A percentile compares a stretch with the other conserved stretches of the same genome.
Conservation (phyloP, 2,888 invertebrate genomes). For the Carabus problematicus region DNA sequence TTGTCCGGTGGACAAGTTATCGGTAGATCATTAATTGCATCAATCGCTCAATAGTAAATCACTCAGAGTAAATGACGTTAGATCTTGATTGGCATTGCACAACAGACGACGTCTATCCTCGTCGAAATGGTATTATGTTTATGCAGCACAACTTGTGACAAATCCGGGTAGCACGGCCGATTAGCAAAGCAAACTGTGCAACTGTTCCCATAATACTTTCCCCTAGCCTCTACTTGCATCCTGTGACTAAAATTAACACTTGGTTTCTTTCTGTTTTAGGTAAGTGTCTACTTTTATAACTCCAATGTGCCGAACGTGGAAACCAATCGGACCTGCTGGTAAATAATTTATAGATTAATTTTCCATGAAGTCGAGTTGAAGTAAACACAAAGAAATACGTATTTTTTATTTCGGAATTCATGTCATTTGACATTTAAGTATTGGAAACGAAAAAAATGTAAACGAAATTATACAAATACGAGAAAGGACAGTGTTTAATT, state of each 20-base stretch:
- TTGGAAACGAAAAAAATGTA: too few species aligned
- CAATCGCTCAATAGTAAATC: too few species aligned
- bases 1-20: too few species aligned
- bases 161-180: constrained; percentile 29
- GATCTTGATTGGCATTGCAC: constrained; percentile 6
- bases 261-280: constrained; percentile 28
- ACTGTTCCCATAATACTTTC: constrained; percentile 14
- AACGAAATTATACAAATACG: too few species aligned
- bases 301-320: not conserved
- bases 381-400: constrained; percentile 1
- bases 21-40: too few species aligned
- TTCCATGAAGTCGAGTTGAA: not conserved
- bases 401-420: constrained; percentile 7
- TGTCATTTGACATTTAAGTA: too few species aligned
- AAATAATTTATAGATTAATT: not conserved
- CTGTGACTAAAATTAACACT: constrained; percentile 23
- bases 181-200: constrained; percentile 17
- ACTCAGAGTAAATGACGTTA: not conserved
- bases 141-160: constrained; percentile 22
- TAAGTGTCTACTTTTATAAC: constrained; percentile 4
- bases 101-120: not conserved
- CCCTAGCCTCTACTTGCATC: constrained; percentile 9
- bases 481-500: too few species aligned
- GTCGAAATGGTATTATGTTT: constrained; percentile 33
- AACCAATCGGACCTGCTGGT: not conserved